phyloP scores from a whole-genome alignment of 2,797 vertebrate genomes.

The Ctenopoma multispine region DNA sequence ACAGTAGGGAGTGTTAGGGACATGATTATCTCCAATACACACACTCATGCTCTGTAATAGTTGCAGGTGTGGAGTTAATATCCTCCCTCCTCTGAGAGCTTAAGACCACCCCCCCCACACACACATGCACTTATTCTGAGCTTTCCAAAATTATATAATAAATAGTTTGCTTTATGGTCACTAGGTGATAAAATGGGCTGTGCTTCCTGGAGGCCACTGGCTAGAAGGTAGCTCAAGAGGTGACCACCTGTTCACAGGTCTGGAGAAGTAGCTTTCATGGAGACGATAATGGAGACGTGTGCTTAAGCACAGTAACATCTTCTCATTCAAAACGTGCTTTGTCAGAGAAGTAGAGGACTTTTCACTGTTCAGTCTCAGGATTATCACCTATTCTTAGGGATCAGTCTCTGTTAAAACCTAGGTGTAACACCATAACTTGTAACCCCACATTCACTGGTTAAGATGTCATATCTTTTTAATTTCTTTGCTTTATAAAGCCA shows the following conservation, averaged over 20 bases:
- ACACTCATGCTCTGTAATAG: slow-evolving; percentile 51
- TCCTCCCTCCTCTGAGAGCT: slow-evolving; percentile 70
- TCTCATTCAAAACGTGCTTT: slow-evolving; percentile 6
- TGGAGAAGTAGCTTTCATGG: slow-evolving; percentile 17
- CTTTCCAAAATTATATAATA: slow-evolving; percentile 49
- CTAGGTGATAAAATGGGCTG: slow-evolving; percentile 39
- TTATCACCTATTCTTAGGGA: too few relatives aligned
- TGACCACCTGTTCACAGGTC: slow-evolving; percentile 60
- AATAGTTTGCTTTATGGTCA: slow-evolving; percentile 51
- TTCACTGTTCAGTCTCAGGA: background rate
- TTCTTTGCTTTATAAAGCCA: too few relatives aligned
- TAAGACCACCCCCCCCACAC: slow-evolving; percentile 44
- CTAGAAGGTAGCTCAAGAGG: slow-evolving; percentile 34
- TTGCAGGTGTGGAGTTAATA: slow-evolving; percentile 70
- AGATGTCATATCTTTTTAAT: too few relatives aligned
- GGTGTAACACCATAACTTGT: too few relatives aligned
- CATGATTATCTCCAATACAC: slow-evolving; percentile 66
- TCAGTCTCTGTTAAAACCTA: too few relatives aligned
- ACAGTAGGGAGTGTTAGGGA: slow-evolving; percentile 64
- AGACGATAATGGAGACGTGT: slow-evolving; percentile 38
- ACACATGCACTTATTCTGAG: slow-evolving; percentile 19
- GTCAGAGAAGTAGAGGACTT: background rate
- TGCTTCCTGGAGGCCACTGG: slow-evolving; percentile 32
- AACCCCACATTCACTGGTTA: background rate
- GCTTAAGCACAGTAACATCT: slow-evolving; percentile 9